Percentiles rank a stretch among this genome's conserved stretches.
Evolutionary conservation across 2,888 invertebrate genomes (phyloP).

Genomic region (Cylindroiulus punctatus): DNA sequence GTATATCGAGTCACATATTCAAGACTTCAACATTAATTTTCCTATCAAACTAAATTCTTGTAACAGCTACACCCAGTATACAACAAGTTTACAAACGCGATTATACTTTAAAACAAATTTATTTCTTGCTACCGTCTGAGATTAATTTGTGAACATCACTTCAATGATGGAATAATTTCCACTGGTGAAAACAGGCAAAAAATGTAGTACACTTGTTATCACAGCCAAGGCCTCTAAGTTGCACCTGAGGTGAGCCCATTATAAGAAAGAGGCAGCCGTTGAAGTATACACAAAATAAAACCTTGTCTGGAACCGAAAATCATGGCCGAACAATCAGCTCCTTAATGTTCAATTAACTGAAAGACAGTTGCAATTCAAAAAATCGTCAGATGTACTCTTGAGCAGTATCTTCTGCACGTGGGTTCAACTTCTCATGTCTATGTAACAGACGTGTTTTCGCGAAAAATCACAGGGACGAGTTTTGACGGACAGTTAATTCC

Average conservation of each 20-base stretch:
- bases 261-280: slow-evolving; percentile 39
- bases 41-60: too few relatives aligned
- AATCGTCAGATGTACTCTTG: neutral
- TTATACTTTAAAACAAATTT: neutral
- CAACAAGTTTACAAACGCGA: neutral
- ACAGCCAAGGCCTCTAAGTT: slow-evolving; percentile 42
- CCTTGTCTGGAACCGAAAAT: neutral
- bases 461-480: neutral
- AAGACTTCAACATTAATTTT: too few relatives aligned
- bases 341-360: neutral
- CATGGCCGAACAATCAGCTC: neutral
- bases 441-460: neutral
- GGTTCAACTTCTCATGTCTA: neutral
- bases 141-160: slow-evolving; percentile 45
- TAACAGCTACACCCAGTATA: too few relatives aligned
- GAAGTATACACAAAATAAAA: slow-evolving; percentile 41
- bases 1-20: too few relatives aligned
- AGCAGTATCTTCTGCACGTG: neutral
- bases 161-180: slow-evolving; percentile 45
- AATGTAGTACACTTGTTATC: slow-evolving; percentile 45
- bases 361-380: neutral
- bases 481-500: neutral
- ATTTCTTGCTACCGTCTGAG: slow-evolving; percentile 47
- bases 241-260: slow-evolving; percentile 40
- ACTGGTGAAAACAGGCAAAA: neutral